Evolutionary conservation across 2,113 vertebrate species (phyloP).

Genomic region (Stegostoma tigrinum): DNA sequence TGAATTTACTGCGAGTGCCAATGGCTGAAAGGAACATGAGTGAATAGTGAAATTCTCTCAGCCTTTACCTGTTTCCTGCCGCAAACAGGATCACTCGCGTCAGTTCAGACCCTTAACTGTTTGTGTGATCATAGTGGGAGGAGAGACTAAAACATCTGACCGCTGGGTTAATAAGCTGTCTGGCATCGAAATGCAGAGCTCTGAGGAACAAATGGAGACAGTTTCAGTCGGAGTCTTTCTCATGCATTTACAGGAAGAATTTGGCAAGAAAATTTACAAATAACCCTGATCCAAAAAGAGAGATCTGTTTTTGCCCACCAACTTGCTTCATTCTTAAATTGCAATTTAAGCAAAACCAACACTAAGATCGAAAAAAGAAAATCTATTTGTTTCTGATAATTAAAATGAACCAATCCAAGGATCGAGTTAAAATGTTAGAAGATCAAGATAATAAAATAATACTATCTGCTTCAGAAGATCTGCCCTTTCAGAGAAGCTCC

Average conservation of each 20-base stretch:
- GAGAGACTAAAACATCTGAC: background rate
- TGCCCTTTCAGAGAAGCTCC: background rate
- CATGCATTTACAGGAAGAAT: background rate
- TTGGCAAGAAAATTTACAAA: background rate
- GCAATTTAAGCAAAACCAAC: background rate
- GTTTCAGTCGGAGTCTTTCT: background rate
- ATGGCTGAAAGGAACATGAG: background rate
- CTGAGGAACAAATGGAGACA: background rate
- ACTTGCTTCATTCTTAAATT: background rate
- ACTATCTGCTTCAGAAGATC: background rate
- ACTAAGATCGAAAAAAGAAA: background rate
- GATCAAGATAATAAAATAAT: background rate
- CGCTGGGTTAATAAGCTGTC: background rate
- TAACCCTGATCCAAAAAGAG: background rate
- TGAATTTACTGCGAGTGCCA: background rate
- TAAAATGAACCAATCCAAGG: background rate
- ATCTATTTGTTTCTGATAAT: background rate
- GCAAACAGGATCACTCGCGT: background rate
- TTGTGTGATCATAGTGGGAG: background rate
- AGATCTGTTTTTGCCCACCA: background rate
- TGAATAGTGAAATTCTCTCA: background rate
- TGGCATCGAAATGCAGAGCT: background rate
- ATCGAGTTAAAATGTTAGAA: background rate
- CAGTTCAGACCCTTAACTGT: background rate
- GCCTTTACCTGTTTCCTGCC: background rate